phyloP scores from a whole-genome alignment of 2,797 vertebrate genomes.

The Syngnathus rostellatus region DNA sequence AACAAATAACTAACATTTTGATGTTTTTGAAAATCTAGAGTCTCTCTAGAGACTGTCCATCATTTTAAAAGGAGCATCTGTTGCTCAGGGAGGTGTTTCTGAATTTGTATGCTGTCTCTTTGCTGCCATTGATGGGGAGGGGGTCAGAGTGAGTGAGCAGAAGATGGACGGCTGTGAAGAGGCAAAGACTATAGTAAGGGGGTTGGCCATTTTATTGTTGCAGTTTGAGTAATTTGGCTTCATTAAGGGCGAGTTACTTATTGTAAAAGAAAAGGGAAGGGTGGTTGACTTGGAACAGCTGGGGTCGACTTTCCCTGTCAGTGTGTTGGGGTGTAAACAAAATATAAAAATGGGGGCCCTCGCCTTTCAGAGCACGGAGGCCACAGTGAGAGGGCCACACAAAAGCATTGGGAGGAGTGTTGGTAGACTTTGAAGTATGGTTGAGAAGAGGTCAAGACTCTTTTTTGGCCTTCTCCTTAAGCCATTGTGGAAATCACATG shows the following conservation, averaged over 20 bases:
- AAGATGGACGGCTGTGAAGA: conserved; percentile 31
- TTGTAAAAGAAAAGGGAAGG: conserved; percentile 39
- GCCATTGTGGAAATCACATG: conserved; percentile 54
- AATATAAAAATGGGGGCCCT: conserved; percentile 35
- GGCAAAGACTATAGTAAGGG: conserved; percentile 19
- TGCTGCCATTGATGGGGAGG: conserved; percentile 17
- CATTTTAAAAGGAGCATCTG: conserved; percentile 58
- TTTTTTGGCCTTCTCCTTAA: conserved; percentile 41
- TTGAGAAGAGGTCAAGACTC: conserved; percentile 50
- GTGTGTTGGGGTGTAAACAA: conserved; percentile 31
- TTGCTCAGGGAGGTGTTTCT: conserved; percentile 25
- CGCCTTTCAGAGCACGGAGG: conserved; percentile 48
- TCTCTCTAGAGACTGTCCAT: conserved; percentile 26
- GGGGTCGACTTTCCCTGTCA: conserved; percentile 30
- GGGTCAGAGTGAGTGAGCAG: conserved; percentile 6
- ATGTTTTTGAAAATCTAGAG: not conserved
- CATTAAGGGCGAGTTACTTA: conserved; percentile 52
- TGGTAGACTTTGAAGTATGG: conserved; percentile 56
- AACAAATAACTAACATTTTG: not conserved
- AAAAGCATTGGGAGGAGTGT: conserved; percentile 57
- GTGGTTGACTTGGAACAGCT: conserved; percentile 48
- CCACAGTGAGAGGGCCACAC: conserved; percentile 60
- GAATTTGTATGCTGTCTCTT: conserved; percentile 14
- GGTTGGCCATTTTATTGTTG: conserved; percentile 42
- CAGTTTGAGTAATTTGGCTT: conserved; percentile 38